Conservation (phyloP, 2,113 vertebrate species). For the Artemisiospiza belli region DNA sequence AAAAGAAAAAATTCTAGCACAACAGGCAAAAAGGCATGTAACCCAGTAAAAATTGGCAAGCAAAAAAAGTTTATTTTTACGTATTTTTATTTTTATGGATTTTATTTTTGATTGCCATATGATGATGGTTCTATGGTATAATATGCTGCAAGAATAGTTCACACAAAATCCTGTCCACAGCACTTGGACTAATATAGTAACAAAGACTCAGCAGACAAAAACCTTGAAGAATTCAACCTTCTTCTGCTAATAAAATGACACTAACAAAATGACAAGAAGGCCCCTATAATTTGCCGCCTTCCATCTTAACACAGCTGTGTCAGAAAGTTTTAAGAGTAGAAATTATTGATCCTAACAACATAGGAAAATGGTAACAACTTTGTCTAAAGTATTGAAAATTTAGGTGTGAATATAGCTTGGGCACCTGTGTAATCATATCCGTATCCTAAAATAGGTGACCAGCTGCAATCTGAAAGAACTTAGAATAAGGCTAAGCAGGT, state of each 20-base stretch:
- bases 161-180: slow-evolving; percentile 29
- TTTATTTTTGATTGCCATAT: slow-evolving; percentile 63
- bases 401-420: background rate
- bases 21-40: slow-evolving; percentile 14
- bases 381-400: background rate
- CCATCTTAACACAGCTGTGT: background rate
- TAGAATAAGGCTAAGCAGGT: slow-evolving; percentile 29
- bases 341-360: background rate
- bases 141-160: background rate
- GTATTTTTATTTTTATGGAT: background rate
- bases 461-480: slow-evolving; percentile 28
- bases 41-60: slow-evolving; percentile 69
- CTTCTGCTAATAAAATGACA: slow-evolving; percentile 17
- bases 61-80: slow-evolving; percentile 57
- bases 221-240: background rate
- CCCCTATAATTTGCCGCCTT: slow-evolving; percentile 2
- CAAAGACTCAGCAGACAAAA: slow-evolving; percentile 26
- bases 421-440: background rate
- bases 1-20: slow-evolving; percentile 26
- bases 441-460: slow-evolving; percentile 5
- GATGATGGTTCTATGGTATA: slow-evolving; percentile 44
- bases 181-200: slow-evolving; percentile 27
- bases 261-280: background rate
- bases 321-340: background rate
- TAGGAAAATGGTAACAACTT: background rate